These are phyloP conservation scores for Zaprionus obscuricornis DNA, from an alignment of 2,888 invertebrate species.

Conservation along the genomic window DNA sequence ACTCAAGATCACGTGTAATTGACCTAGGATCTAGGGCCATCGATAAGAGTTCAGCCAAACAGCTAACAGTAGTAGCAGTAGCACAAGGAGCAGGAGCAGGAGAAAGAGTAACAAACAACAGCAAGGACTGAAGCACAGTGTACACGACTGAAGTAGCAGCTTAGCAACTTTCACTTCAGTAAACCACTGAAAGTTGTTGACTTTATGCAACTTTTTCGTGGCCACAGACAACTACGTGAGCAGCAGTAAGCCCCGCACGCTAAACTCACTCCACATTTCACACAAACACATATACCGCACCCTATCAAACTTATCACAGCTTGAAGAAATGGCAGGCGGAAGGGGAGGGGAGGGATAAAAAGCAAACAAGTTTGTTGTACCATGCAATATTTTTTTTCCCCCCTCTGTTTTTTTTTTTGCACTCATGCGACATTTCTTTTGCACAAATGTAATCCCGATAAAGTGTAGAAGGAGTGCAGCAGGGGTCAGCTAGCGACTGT, in stretches of 20 bases:
- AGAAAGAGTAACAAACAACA: neutral
- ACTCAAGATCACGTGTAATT: constrained; percentile 61
- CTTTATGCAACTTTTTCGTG: constrained; percentile 78
- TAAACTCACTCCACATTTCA: too few relatives aligned
- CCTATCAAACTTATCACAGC: neutral
- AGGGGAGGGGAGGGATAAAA: constrained; percentile 1
- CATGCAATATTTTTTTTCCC: constrained; percentile 60
- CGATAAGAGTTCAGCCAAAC: constrained; percentile 18
- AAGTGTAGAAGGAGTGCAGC: constrained; percentile 46
- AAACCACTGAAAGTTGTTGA: constrained; percentile 76
- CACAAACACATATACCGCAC: too few relatives aligned
- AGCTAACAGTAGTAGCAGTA: too few relatives aligned
- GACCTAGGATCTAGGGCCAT: constrained; percentile 59
- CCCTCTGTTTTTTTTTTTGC: constrained; percentile 41
- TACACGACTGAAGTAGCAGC: constrained; percentile 41
- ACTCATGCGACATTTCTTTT: constrained; percentile 67
- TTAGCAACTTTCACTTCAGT: constrained; percentile 73
- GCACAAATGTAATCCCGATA: constrained; percentile 67
- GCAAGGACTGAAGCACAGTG: neutral
- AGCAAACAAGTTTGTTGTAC: constrained; percentile 72
- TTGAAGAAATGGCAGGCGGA: constrained; percentile 34
- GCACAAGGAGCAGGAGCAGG: too few relatives aligned
- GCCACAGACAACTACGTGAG: constrained; percentile 74
- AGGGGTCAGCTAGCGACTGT: too few relatives aligned
- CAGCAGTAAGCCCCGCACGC: constrained; percentile 5